A percentile compares a stretch with the other conserved stretches of the same genome.
Conservation (phyloP, 1,140 invertebrate genomes). For the Drosophila kepulauana region DNA sequence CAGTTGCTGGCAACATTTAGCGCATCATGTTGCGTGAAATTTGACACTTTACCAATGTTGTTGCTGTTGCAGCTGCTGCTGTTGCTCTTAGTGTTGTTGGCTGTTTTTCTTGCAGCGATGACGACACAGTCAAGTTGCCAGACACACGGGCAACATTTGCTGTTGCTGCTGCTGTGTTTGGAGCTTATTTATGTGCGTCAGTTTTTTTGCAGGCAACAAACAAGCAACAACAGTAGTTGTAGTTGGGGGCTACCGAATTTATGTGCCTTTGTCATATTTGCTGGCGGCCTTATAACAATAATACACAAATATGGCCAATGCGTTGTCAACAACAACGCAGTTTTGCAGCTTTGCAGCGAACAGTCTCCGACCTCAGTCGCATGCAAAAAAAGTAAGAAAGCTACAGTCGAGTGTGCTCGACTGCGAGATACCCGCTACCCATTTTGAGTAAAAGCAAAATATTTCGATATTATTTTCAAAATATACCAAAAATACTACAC, state of each 20-base stretch:
- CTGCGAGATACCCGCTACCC: no score
- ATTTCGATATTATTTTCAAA: no score
- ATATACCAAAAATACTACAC: no score
- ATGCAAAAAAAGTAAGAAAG: slow-evolving; percentile 72
- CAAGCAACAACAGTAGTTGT: slow-evolving; percentile 40
- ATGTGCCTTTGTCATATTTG: slow-evolving; percentile 82
- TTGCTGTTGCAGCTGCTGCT: slow-evolving; percentile 12
- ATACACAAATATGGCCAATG: slow-evolving; percentile 82
- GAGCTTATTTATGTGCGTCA: slow-evolving; percentile 53
- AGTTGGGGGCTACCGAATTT: slow-evolving; percentile 73
- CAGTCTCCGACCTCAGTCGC: slow-evolving; percentile 21
- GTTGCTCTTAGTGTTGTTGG: slow-evolving; percentile 17
- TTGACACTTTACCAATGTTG: slow-evolving; percentile 72
- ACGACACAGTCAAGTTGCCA: slow-evolving; percentile 69
- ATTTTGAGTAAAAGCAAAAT: no score
- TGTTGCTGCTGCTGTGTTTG: slow-evolving; percentile 43
- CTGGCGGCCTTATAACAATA: slow-evolving; percentile 70
- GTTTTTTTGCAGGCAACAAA: slow-evolving; percentile 11
- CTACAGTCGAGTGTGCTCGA: no score
- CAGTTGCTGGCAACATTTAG: slow-evolving; percentile 79
- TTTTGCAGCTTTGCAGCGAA: slow-evolving; percentile 18
- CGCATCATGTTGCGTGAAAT: slow-evolving; percentile 83
- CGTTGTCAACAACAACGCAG: slow-evolving; percentile 76
- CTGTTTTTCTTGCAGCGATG: slow-evolving; percentile 43
- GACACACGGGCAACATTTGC: slow-evolving; percentile 72